Conservation (phyloP, 2,888 invertebrate species). For the Micropterix aruncella region DNA sequence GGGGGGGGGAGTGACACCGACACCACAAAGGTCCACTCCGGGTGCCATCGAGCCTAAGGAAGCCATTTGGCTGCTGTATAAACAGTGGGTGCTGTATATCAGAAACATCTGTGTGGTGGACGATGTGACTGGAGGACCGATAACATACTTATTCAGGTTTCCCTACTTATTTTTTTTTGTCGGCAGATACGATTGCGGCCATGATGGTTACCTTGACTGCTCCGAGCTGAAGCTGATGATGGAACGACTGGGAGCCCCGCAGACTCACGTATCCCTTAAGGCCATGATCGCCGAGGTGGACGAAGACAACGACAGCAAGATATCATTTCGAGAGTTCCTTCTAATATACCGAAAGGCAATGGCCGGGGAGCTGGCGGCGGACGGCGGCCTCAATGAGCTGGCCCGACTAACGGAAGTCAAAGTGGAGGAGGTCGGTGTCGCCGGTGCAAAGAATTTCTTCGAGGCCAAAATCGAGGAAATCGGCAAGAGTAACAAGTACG, state of each 20-base stretch:
- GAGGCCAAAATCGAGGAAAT: slow-evolving; percentile 91
- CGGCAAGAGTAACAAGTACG: slow-evolving; percentile 54
- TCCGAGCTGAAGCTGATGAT: slow-evolving; percentile 90
- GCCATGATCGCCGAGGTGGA: slow-evolving; percentile 89
- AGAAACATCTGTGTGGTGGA: too few relatives aligned
- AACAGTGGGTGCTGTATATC: too few relatives aligned
- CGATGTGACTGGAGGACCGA: too few relatives aligned
- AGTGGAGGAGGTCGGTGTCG: slow-evolving; percentile 88
- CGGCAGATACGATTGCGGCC: slow-evolving; percentile 79
- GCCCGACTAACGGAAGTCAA: slow-evolving; percentile 83
- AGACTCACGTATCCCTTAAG: slow-evolving; percentile 89
- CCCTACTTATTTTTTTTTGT: too few relatives aligned
- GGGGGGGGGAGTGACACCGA: too few relatives aligned
- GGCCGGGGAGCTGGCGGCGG: slow-evolving; percentile 76
- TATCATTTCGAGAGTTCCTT: slow-evolving; percentile 83
- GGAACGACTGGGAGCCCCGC: slow-evolving; percentile 91
- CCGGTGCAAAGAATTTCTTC: slow-evolving; percentile 90
- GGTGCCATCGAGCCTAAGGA: too few relatives aligned
- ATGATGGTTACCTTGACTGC: slow-evolving; percentile 79
- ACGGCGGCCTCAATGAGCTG: slow-evolving; percentile 76
- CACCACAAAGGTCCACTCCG: too few relatives aligned
- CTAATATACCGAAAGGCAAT: slow-evolving; percentile 78
- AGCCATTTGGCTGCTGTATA: too few relatives aligned
- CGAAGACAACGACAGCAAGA: slow-evolving; percentile 71
- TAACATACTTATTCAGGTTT: too few relatives aligned